Conservation (phyloP, 2,113 vertebrate genomes). For the Panthera uncia region DNA sequence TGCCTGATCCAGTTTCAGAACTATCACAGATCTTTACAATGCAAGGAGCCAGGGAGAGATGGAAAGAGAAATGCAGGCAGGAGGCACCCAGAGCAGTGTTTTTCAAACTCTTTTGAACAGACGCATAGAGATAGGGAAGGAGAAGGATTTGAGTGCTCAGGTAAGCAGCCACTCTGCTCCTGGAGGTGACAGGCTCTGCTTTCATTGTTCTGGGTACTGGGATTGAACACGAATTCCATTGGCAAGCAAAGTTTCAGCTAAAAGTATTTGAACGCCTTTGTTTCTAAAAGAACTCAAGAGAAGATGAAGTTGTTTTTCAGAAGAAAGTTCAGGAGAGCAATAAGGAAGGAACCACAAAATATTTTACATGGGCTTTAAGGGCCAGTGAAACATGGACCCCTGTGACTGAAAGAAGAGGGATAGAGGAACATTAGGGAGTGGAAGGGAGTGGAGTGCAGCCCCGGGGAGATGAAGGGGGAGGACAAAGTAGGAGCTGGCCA, state of each 20-base stretch:
- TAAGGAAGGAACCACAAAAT: not conserved
- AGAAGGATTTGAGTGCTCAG: no score
- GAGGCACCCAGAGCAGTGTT: not conserved
- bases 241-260: not conserved
- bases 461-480: not conserved
- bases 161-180: not conserved
- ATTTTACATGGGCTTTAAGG: not conserved
- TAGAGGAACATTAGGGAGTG: not conserved
- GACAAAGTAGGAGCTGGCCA: not conserved
- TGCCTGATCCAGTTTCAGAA: not conserved
- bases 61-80: not conserved
- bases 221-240: not conserved
- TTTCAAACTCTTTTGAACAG: not conserved
- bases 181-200: not conserved
- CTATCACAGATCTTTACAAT: not conserved
- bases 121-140: not conserved
- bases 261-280: not conserved
- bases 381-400: not conserved
- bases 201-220: not conserved
- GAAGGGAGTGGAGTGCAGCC: rapidly evolving
- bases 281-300: not conserved
- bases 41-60: not conserved
- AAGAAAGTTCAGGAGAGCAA: not conserved
- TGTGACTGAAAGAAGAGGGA: not conserved
- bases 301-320: not conserved